Evolutionary conservation across 2,888 invertebrate species (phyloP).

Genomic region (Achlya flavicornis): DNA sequence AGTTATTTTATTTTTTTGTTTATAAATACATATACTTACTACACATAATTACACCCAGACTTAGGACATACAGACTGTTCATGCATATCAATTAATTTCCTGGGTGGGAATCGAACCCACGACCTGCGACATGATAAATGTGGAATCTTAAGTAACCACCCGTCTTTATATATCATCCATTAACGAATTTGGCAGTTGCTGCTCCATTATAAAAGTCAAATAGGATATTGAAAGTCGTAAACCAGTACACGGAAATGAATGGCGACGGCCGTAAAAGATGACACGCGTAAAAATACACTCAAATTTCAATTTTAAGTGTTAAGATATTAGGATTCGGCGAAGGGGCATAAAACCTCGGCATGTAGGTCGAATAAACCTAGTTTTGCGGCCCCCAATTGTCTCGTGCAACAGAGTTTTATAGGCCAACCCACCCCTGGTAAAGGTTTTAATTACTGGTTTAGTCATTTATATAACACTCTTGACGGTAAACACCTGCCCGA

Average conservation of each 20-base stretch:
- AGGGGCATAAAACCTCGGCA: conserved; percentile 33
- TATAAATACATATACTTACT: too few relatives aligned
- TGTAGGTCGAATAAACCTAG: conserved; percentile 39
- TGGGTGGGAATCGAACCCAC: too few relatives aligned
- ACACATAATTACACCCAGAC: too few relatives aligned
- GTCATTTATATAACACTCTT: conserved; percentile 34
- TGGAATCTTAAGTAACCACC: too few relatives aligned
- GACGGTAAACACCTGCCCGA: conserved; percentile 15
- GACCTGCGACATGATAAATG: too few relatives aligned
- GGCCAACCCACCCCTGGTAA: conserved; percentile 33
- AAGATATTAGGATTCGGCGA: conserved; percentile 25
- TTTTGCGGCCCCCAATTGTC: conserved; percentile 37
- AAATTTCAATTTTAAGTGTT: conserved; percentile 14
- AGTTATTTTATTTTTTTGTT: too few relatives aligned
- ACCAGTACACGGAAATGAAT: background rate
- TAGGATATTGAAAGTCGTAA: background rate
- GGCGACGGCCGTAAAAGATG: background rate
- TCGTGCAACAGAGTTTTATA: conserved; percentile 34
- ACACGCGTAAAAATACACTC: background rate
- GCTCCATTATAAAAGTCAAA: conserved; percentile 3
- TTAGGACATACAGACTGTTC: too few relatives aligned
- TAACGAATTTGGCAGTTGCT: background rate
- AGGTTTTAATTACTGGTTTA: conserved; percentile 47
- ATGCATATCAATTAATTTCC: too few relatives aligned
- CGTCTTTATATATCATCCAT: background rate